Conservation (phyloP, 1,140 invertebrate genomes). For the Phortica variegata region DNA sequence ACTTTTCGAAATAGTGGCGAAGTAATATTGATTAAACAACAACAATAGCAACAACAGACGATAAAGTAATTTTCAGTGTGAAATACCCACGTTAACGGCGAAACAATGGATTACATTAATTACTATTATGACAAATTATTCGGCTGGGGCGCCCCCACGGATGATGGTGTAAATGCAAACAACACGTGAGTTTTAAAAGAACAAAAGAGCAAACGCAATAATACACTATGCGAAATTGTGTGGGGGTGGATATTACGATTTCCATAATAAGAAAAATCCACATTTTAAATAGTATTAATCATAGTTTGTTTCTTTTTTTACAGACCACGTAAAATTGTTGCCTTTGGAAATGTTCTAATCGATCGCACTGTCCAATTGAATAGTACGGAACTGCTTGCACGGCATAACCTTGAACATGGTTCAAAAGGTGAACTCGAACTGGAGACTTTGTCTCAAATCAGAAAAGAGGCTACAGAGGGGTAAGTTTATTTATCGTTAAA, state of each 20-base stretch:
- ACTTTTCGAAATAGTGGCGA: conserved; percentile 1
- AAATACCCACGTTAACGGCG: conserved; percentile 15
- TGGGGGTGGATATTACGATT: background rate
- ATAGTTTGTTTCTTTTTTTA: background rate
- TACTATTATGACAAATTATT: conserved; percentile 42
- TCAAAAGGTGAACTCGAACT: conserved; percentile 45
- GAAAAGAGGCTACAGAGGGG: conserved; percentile 29
- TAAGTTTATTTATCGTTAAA: conserved; percentile 10
- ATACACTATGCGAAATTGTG: conserved; percentile 4
- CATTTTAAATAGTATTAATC: background rate
- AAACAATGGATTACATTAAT: conserved; percentile 49
- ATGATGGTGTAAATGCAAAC: conserved; percentile 20
- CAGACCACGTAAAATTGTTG: conserved; percentile 47
- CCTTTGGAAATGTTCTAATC: conserved; percentile 49
- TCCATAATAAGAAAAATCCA: background rate
- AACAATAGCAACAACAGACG: background rate
- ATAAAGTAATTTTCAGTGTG: background rate
- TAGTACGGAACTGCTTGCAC: conserved; percentile 30
- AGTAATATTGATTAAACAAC: conserved; percentile 12
- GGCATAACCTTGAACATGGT: conserved; percentile 33
- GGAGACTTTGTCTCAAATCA: conserved; percentile 32
- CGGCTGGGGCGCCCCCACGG: conserved; percentile 12
- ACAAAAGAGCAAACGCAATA: background rate
- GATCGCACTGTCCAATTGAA: conserved; percentile 37
- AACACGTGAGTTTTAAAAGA: conserved; percentile 27